phyloP scores from a whole-genome alignment of 2,888 invertebrate genomes.

The Melanostoma mellinum region DNA sequence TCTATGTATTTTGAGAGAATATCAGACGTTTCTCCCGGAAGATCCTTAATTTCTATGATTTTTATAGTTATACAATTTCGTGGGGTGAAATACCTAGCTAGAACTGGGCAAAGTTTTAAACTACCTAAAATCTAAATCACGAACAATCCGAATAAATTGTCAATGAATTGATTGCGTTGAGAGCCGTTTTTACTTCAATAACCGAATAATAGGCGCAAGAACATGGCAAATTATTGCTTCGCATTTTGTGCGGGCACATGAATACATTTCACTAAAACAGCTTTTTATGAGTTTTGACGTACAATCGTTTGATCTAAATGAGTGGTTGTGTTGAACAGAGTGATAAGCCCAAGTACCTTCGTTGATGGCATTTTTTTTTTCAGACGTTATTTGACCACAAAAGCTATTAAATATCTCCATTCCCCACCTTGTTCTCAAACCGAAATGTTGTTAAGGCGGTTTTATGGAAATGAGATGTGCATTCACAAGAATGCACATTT shows the following conservation, averaged over 20 bases:
- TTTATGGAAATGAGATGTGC: no score
- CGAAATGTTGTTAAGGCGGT: no score
- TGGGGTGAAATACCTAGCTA: slow-evolving; percentile 66
- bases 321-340: no score
- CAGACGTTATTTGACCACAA: slow-evolving; percentile 5
- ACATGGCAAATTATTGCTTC: slow-evolving; percentile 53
- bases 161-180: slow-evolving; percentile 48
- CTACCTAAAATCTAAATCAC: no score
- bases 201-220: slow-evolving; percentile 54
- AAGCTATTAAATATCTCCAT: slow-evolving; percentile 21
- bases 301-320: slow-evolving; percentile 29
- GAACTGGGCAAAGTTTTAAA: slow-evolving; percentile 64
- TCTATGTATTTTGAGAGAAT: slow-evolving; percentile 51
- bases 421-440: no score
- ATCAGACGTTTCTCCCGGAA: slow-evolving; percentile 64
- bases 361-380: slow-evolving; percentile 24
- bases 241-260: slow-evolving; percentile 45
- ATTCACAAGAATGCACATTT: no score
- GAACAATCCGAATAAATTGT: slow-evolving; percentile 62
- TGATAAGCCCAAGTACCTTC: slow-evolving; percentile 30
- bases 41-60: slow-evolving; percentile 51
- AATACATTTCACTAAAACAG: slow-evolving; percentile 29
- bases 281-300: slow-evolving; percentile 19
- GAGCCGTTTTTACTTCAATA: slow-evolving; percentile 47
- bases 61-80: no score